Evolutionary conservation across 2,797 vertebrate genomes (phyloP).

Genomic region (Valencia hispanica): DNA sequence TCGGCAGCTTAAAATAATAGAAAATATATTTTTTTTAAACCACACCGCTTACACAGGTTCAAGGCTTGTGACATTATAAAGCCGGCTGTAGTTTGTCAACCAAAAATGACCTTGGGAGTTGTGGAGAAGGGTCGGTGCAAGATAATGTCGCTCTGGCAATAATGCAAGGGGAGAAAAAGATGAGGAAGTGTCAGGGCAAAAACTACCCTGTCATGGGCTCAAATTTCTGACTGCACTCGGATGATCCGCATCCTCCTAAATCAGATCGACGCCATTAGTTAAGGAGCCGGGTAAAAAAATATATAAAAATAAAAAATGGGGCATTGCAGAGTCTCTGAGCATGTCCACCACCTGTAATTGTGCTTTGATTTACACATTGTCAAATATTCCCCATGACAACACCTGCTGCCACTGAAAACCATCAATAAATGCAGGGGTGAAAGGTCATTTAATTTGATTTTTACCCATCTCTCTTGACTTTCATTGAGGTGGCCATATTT

Average conservation of each 20-base stretch:
- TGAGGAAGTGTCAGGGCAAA: slow-evolving; percentile 68
- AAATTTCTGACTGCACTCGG: slow-evolving; percentile 69
- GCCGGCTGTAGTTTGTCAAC: slow-evolving; percentile 72
- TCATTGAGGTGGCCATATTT: slow-evolving; percentile 78
- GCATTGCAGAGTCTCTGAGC: slow-evolving; percentile 42
- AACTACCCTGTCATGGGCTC: slow-evolving; percentile 65
- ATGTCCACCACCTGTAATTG: slow-evolving; percentile 80
- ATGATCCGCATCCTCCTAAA: slow-evolving; percentile 69
- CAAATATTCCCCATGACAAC: slow-evolving; percentile 80
- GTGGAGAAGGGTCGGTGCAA: slow-evolving; percentile 55
- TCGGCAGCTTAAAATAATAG: slow-evolving; percentile 56
- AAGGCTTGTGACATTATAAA: slow-evolving; percentile 72
- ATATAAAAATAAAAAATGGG: slow-evolving; percentile 22
- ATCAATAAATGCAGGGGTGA: slow-evolving; percentile 84
- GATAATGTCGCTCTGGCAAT: slow-evolving; percentile 52
- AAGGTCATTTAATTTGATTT: slow-evolving; percentile 88
- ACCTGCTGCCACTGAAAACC: slow-evolving; percentile 81
- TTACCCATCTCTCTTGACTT: slow-evolving; percentile 81
- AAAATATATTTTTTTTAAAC: not conserved
- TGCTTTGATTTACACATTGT: slow-evolving; percentile 84
- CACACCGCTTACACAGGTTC: slow-evolving; percentile 67
- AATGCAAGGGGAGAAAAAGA: slow-evolving; percentile 47
- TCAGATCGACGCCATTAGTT: slow-evolving; percentile 66
- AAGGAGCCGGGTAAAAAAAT: slow-evolving; percentile 34
- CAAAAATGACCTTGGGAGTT: slow-evolving; percentile 80